Conservation (phyloP, 2,113 vertebrate species). For the Cryptomyrus ogoouensis region DNA sequence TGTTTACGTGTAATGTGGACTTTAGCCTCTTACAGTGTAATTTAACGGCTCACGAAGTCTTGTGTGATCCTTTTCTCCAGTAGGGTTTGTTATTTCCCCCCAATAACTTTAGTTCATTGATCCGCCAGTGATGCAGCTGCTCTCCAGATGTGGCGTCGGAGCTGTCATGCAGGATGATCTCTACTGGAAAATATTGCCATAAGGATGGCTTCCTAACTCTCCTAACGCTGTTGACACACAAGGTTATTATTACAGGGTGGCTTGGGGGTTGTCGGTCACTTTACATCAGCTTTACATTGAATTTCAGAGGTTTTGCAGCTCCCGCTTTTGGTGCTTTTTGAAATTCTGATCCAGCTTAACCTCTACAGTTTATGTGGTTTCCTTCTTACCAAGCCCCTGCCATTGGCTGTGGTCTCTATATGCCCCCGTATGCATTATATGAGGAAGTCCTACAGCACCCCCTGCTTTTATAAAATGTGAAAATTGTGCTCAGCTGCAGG, state of each 20-base stretch:
- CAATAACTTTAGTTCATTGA: neutral
- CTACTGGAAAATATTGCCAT: neutral
- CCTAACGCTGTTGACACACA: neutral
- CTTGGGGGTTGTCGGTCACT: neutral
- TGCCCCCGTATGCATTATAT: neutral
- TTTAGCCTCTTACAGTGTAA: neutral
- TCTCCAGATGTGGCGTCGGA: slow-evolving; percentile 9
- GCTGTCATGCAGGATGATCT: neutral
- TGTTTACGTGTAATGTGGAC: neutral
- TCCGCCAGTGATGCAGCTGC: neutral
- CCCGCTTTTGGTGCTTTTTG: neutral
- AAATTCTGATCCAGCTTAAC: neutral
- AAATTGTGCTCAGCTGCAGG: neutral
- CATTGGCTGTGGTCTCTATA: neutral
- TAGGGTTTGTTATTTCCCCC: neutral
- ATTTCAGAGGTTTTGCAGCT: neutral
- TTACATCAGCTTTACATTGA: neutral
- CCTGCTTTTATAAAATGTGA: neutral
- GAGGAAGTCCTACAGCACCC: neutral
- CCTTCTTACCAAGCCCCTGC: neutral
- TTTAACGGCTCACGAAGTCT: neutral
- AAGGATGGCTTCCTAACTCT: neutral
- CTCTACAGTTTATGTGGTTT: neutral
- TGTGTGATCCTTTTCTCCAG: neutral
- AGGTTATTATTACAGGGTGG: neutral